Percentiles rank a stretch among this genome's conserved stretches.
phyloP scores from a whole-genome alignment of 2,888 invertebrate species.

The Harmothoe impar region DNA sequence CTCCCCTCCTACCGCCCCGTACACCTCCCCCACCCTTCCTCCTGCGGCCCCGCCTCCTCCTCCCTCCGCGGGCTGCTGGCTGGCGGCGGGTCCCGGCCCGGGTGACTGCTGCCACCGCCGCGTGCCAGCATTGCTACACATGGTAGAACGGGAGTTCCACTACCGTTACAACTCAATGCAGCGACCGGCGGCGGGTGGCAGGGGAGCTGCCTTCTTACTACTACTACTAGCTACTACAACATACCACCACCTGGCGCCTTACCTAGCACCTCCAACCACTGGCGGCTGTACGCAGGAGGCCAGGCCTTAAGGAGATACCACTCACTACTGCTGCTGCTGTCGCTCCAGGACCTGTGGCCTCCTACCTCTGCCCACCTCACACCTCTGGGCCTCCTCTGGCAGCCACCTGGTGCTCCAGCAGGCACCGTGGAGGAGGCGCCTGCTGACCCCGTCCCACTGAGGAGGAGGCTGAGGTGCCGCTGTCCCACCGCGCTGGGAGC shows the following conservation, averaged over 20 bases:
- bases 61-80: conserved; percentile 12
- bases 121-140: conserved; percentile 47
- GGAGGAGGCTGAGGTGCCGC: no score
- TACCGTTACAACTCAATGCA: not conserved
- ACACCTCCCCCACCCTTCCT: not conserved
- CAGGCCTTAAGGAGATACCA: no score
- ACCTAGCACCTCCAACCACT: not conserved
- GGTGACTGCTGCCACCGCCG: conserved; percentile 21
- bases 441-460: no score
- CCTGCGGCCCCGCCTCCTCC: not conserved
- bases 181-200: conserved; percentile 13
- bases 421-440: no score
- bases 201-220: not conserved
- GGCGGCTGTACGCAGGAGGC: no score
- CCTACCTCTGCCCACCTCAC: no score
- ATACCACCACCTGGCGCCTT: not conserved
- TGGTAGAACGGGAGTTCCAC: conserved; percentile 37
- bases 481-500: no score
- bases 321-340: no score
- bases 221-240: not conserved
- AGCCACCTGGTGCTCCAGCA: no score
- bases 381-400: no score
- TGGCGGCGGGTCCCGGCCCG: conserved; percentile 4
- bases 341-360: no score
- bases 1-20: not conserved